Base-by-base conservation (phyloP, 2,797 vertebrate species). In the Enteromius argenteus region DNA sequence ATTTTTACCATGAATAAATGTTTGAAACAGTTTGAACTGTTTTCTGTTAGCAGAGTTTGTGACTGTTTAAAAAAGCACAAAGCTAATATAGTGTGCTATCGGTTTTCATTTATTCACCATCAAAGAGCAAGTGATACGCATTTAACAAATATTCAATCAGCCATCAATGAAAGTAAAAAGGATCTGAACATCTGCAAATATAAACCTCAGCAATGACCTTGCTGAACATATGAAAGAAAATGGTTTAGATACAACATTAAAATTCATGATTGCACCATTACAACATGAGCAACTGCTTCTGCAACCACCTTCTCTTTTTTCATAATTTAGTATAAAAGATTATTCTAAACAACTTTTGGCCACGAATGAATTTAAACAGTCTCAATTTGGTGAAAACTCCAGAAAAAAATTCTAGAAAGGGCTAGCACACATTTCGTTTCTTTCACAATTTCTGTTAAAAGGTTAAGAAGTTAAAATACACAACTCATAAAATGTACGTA, bases 61-160 rank as follows among this genome's bases (percentile, higher is more conserved):
- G 42, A 46, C 49, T 44, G n/a, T 30, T 62, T 6, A 75, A 39
- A 49, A 46, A 21, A 58, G 17, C n/a, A 76, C 10, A 80, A 49
- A 60, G 68, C 14, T 53, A 60, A 46, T 27, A 17, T 6, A 69
- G 7, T 53, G 49, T 53, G 49, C 42, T 37, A 11, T 42, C 32
- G 53, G 64, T 80, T 72, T 27, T 79, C 8, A 46, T 87, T 87
- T 87, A 86, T 79, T 89, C 73, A 56, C 23, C 53, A 64, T 76
- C 51, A 78, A 49, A 80, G 21, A 74, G 66, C 9, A 81, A 77
- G 69, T 39, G 69, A 51, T 58, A 39, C 42, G 32, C 32, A 49
- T 81, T 81, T 46, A 58, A 66, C 35, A 71, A 78, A 72, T 56
- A 73, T 68, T 44, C 46, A 83, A 53, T 78, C 19, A 66, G 17